phyloP scores from a whole-genome alignment of 2,113 vertebrate genomes.

The Dascyllus trimaculatus region DNA sequence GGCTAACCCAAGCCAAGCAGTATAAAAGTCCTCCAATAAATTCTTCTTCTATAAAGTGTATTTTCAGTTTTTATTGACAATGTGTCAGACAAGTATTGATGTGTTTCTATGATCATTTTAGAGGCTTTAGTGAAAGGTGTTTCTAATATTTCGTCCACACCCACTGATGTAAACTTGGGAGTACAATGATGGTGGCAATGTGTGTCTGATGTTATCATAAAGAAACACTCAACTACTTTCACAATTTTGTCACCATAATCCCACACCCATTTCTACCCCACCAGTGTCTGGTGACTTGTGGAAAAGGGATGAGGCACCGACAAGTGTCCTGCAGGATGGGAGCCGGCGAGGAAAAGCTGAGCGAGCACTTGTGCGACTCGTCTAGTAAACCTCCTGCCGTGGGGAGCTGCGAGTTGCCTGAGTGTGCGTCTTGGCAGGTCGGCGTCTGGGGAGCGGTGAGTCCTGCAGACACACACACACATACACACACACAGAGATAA shows the following conservation, averaged over 20 bases:
- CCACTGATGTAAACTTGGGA: neutral
- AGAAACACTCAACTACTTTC: neutral
- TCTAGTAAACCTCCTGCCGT: conserved; percentile 85
- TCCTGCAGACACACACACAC: conserved; percentile 45
- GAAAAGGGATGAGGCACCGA: conserved; percentile 89
- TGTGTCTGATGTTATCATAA: neutral
- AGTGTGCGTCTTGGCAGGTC: conserved; percentile 93
- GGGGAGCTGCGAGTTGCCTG: conserved; percentile 86
- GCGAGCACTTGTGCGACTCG: conserved; percentile 88
- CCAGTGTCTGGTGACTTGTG: conserved; percentile 93
- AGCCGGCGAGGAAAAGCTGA: conserved; percentile 85
- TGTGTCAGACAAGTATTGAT: neutral
- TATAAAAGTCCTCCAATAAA: neutral
- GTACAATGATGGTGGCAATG: neutral
- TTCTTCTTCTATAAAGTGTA: neutral
- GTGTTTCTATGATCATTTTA: neutral
- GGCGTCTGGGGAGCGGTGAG: conserved; percentile 95
- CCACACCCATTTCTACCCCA: neutral
- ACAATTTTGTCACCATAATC: neutral
- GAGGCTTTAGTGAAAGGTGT: neutral
- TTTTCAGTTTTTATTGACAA: neutral
- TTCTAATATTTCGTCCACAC: neutral
- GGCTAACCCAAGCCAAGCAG: neutral
- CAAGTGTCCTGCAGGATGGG: conserved; percentile 88
- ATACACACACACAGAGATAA: conserved; percentile 15